Base-by-base conservation (phyloP, 1,140 invertebrate species). In the Trichomalopsis sarcophagae region DNA sequence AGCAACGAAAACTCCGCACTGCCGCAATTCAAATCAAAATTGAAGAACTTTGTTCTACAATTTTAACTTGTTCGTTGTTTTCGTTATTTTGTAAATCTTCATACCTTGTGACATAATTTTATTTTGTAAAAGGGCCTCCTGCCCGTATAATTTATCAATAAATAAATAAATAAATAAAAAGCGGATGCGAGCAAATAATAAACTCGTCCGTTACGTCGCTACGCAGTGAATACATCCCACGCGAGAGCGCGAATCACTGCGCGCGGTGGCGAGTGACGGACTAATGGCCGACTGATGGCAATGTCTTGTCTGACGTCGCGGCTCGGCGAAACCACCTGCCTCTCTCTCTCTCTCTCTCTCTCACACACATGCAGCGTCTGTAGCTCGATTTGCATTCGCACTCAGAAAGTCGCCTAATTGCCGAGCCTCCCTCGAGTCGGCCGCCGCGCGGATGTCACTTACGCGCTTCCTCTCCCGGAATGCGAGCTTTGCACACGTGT, bases 221-320 rank as follows among this genome's bases (percentile, higher is more conserved):
- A 27, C 47, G 74, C 36, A 7, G 73, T 23, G 82, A 85, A 69
- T 82, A 62, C 21, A 62, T 62, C 55, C 55, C 55, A 62, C 55
- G 21, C 82, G 86, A 81, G 86, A 81, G 82, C 86, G 77, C 86
- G 90, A 88, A 88, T 89, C 87, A 87, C 75, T 55, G 75, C 21
- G 36, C 36, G 40, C 55, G 55, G 17, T 14, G 55, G 55, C 76
- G 88, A 89, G 88, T 89, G 88, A 89, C 89, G 88, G 89, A 87
- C 88, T 92, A 93, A 93, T 93, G 91, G 91, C 87, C 89, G 89
- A 88, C 90, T 92, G 92, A 92, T 93, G 92, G 92, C 90, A 89
- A 92, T 92, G 90, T 91, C 92, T 92, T 93, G 92, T 92, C 69
- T 40, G 89, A 88, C 90, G 90, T 92, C 89, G 91, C 89, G 90